phyloP scores from a whole-genome alignment of 2,113 vertebrate genomes.

The Hippocampus abdominalis region DNA sequence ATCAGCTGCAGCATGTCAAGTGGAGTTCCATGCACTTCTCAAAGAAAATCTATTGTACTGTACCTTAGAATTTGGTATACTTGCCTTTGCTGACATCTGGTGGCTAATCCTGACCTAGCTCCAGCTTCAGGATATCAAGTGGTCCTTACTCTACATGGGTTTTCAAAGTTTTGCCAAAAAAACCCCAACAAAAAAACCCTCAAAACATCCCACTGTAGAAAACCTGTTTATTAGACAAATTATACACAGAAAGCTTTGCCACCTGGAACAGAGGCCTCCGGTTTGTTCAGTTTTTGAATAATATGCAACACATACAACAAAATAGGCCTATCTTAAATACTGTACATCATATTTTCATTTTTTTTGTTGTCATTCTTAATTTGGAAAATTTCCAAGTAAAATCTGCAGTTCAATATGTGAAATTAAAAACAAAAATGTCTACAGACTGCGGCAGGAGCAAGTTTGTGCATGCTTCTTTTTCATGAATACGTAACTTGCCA shows the following conservation, averaged over 20 bases:
- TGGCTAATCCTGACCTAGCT: neutral
- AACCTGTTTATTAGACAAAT: slow-evolving; percentile 99
- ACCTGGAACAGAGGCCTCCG: slow-evolving; percentile 98
- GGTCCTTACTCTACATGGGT: too few relatives aligned
- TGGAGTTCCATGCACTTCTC: neutral
- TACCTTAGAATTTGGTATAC: neutral
- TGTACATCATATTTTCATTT: slow-evolving; percentile 83
- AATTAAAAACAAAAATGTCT: slow-evolving; percentile 84
- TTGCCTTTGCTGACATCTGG: slow-evolving; percentile 8
- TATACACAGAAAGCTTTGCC: slow-evolving; percentile 99
- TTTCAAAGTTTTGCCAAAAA: too few relatives aligned
- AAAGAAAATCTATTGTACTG: neutral
- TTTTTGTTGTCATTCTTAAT: neutral
- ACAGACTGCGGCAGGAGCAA: slow-evolving; percentile 84
- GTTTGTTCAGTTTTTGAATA: slow-evolving; percentile 95
- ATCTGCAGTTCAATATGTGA: slow-evolving; percentile 90
- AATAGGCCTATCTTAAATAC: slow-evolving; percentile 99
- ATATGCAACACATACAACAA: slow-evolving; percentile 99
- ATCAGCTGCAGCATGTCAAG: too few relatives aligned
- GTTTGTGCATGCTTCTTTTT: slow-evolving; percentile 93
- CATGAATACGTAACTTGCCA: slow-evolving; percentile 76
- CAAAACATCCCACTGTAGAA: slow-evolving; percentile 86
- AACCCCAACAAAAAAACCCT: too few relatives aligned
- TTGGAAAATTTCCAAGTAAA: slow-evolving; percentile 88
- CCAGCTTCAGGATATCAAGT: neutral